Evolutionary conservation across 2,113 vertebrate genomes (phyloP), one percentile per base, ranked within the genome.

Genomic region (Silurus glanis): DNA sequence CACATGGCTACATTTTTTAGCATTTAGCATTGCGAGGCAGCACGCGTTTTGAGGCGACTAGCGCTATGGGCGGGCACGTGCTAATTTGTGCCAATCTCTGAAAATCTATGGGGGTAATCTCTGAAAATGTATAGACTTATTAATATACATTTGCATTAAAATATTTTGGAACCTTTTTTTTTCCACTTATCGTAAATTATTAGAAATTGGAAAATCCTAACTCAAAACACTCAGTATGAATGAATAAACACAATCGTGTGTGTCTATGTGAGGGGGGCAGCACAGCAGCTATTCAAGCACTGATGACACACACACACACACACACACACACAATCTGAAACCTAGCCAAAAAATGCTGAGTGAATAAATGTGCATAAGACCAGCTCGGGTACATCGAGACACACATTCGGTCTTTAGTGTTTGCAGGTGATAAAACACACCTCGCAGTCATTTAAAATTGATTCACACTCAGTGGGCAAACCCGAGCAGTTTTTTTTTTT

Each of bases 201-300:
- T 19, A 12, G 45, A 74, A 74, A 74, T 74, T 23, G 9, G 19
- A 51, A 37, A 1, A 23, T 51, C 19, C 23, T 74, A 51, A 71
- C 28, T 45, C 9, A 6, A 55, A 53, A 76, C 53, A 10, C 10
- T 76, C 47, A 55, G 74, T 23, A 64, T 53, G 21, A 51, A 47
- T 82, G 45, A 66, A 10, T 66, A 61, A 51, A 56, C 51, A n/a
- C 3, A 12, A 80, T 3, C 19, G 1, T 64, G 5, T 74, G 9
- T 49, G 45, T 74, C 17, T 49, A 9, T 72, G 71, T 64, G 28
- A 64, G 56, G 80, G 5, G 80, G n/a, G 53, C 6, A 45, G 80
- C 83, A 85, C 85, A 89, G 85, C 80, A 64, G 71, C 78, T 86
- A 87, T 86, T 83, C 76, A 83, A 72, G 59, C 76, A 69, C 66